These are phyloP conservation scores for Tricholaema leucomelas DNA, from an alignment of 2,113 vertebrate species.

Conservation along the genomic window DNA sequence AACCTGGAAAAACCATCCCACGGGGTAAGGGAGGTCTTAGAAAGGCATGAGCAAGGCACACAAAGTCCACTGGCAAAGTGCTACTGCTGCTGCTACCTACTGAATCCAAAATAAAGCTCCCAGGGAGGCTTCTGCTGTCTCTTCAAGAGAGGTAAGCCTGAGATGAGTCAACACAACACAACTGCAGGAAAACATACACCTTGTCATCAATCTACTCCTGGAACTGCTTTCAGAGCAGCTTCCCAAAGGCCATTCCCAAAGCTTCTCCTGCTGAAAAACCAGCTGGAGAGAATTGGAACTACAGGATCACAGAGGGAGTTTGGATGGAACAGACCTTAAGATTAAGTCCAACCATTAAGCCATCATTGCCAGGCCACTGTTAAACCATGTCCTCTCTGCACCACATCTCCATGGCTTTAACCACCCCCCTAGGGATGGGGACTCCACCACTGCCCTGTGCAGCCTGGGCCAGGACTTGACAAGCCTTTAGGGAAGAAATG, in stretches of 20 bases:
- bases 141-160: not conserved
- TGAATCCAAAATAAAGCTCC: not conserved
- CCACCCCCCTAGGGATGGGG: not conserved
- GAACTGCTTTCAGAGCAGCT: not conserved
- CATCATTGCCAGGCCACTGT: not conserved
- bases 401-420: not conserved
- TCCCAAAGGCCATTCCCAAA: not conserved
- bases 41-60: not conserved
- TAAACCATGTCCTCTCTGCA: not conserved
- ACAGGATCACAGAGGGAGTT: not conserved
- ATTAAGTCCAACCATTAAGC: not conserved
- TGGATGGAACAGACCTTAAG: not conserved
- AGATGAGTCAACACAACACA: too few species aligned
- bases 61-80: not conserved
- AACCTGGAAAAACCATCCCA: not conserved
- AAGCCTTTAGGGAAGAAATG: too few species aligned
- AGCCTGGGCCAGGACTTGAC: too few species aligned
- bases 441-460: not conserved
- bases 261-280: slow-evolving; percentile 10
- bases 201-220: not conserved
- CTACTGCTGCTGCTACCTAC: not conserved
- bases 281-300: slow-evolving; percentile 12
- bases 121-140: not conserved
- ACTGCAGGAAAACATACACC: not conserved
- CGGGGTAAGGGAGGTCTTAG: not conserved